Evolutionary conservation across 1,140 invertebrate genomes (phyloP), one percentile per base, ranked within the genome.

Genomic region (Drosophila tristis): DNA sequence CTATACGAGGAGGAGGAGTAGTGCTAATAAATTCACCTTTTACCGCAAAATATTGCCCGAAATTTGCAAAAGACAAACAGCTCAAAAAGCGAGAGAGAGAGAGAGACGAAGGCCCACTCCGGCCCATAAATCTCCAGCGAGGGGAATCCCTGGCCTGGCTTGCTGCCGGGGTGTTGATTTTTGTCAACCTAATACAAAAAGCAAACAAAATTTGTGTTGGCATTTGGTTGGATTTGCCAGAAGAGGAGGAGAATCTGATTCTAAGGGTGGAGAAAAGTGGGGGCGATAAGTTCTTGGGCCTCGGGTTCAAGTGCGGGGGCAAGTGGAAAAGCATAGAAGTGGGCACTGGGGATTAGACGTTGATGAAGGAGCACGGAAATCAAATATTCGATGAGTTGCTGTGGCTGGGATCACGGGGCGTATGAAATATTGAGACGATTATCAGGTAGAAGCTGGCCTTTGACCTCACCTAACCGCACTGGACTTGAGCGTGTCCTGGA

Each of bases 121-220:
- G 8, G 35, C 11, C 35, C 11, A 74, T 74, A 74, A 74, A 74
- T 74, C 62, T 57, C 61, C 50, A 5, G 15, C 20, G 15, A 20
- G 16, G 8, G 20, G 44, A 31, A 43, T 62, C 49, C 23, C 39
- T 39, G 20, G 29, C 39, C 35, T 54, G 43, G 47, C 29, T 68
- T 47, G 25, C 47, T 16, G 47, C 56, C 58, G 51, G 68, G 65
- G 68, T 86, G 82, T 86, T 86, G 82, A 86, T 86, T 86, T 86
- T 86, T 86, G 78, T 86, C 81, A 86, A 86, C 78, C 78, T 86
- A 86, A 86, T 80, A 81, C 74, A 71, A 86, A 86, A 85, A 54
- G 78, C 78, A 86, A 86, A 86, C 82, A 86, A 87, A 86, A 86
- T 86, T 86, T 86, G 64, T 87, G 78, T 81, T 86, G 82, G 67